phyloP scores from a whole-genome alignment of 2,888 invertebrate genomes.

The Caenorhabditis drosophilae region DNA sequence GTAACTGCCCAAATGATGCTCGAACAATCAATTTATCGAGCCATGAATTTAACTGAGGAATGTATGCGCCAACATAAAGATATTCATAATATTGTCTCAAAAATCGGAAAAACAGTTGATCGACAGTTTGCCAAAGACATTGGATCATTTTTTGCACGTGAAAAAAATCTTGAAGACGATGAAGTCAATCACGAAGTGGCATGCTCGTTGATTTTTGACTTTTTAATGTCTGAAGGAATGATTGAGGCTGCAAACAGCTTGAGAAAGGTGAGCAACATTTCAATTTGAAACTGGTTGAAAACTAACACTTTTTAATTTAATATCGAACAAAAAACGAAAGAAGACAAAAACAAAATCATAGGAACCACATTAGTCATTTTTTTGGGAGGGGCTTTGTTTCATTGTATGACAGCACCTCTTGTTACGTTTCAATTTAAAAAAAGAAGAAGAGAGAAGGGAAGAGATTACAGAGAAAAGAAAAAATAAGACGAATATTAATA shows the following conservation, averaged over 20 bases:
- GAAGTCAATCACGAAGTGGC: constrained; percentile 1
- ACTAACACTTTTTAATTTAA: background rate
- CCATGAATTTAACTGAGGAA: constrained; percentile 24
- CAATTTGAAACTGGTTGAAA: background rate
- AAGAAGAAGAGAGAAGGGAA: no score
- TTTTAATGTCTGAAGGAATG: constrained; percentile 38
- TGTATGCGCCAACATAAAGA: constrained; percentile 74
- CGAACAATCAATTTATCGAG: constrained; percentile 17
- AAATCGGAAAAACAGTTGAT: constrained; percentile 95
- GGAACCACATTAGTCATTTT: no score
- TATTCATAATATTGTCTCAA: constrained; percentile 82
- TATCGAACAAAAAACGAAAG: no score
- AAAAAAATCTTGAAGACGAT: constrained; percentile 51
- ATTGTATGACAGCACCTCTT: no score
- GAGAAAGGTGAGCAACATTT: constrained; percentile 43
- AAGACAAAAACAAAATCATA: no score
- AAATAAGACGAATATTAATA: no score
- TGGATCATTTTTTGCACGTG: constrained; percentile 38
- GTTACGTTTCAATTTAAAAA: no score
- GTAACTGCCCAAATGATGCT: constrained; percentile 54
- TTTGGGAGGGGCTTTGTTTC: no score
- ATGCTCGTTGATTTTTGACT: constrained; percentile 32
- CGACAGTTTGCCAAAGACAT: constrained; percentile 41
- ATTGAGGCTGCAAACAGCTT: constrained; percentile 45
- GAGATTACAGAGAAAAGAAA: no score